These are phyloP conservation scores for Watsonalla cultraria DNA, from an alignment of 2,888 invertebrate genomes.

Conservation along the genomic window DNA sequence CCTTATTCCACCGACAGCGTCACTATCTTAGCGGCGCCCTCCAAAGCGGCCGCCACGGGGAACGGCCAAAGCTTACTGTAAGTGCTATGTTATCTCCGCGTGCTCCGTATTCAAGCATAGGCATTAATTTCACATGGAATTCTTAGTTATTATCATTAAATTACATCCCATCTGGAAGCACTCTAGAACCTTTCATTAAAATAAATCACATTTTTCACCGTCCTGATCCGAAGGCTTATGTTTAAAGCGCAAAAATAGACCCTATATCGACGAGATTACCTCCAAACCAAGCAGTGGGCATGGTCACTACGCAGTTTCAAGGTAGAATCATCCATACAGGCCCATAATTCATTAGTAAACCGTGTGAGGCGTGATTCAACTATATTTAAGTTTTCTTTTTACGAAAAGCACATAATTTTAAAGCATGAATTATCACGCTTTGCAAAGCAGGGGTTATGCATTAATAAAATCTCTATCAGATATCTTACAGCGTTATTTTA, in stretches of 20 bases:
- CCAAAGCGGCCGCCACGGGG: constrained; percentile 66
- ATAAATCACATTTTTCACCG: constrained; percentile 40
- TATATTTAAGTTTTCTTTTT: constrained; percentile 34
- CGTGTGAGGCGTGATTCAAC: constrained; percentile 65
- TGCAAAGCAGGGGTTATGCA: constrained; percentile 73
- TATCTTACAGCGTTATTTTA: constrained; percentile 1
- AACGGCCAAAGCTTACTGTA: constrained; percentile 77
- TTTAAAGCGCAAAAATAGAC: constrained; percentile 60
- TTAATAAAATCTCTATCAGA: not conserved
- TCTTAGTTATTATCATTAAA: constrained; percentile 44
- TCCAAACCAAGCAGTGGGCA: constrained; percentile 59
- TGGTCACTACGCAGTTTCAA: constrained; percentile 60
- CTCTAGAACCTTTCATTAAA: constrained; percentile 48
- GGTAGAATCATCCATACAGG: constrained; percentile 51
- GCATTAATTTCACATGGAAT: constrained; percentile 73
- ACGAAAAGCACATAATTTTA: constrained; percentile 56
- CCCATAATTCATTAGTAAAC: constrained; percentile 64
- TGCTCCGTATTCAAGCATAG: constrained; percentile 74
- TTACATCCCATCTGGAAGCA: constrained; percentile 71
- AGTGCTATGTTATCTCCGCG: constrained; percentile 79
- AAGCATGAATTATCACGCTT: constrained; percentile 72
- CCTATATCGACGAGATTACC: constrained; percentile 41
- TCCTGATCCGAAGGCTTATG: constrained; percentile 50
- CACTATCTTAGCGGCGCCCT: constrained; percentile 67
- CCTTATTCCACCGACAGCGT: constrained; percentile 59